A percentile compares a stretch with the other conserved stretches of the same genome.
Conservation (phyloP, 92 coral and sea anemone species). For the Actinernus sp. region DNA sequence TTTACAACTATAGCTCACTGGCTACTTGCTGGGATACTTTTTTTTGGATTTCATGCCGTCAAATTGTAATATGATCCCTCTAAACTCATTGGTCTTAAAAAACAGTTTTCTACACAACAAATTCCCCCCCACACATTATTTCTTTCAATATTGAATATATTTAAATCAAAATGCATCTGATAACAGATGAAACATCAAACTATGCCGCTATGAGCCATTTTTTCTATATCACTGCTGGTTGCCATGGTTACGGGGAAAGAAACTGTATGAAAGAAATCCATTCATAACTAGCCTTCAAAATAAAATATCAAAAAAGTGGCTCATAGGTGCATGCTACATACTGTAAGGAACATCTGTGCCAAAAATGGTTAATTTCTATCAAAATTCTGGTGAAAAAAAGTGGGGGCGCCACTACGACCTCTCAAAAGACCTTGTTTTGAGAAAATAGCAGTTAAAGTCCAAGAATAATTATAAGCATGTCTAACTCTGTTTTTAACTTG, state of each 20-base stretch:
- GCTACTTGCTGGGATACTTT: background rate
- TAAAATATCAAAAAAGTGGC: background rate
- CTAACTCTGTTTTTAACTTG: background rate
- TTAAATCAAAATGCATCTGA: background rate
- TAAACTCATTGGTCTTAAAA: background rate
- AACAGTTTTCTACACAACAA: background rate
- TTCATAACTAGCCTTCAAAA: background rate
- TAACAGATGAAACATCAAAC: background rate
- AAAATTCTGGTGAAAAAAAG: background rate
- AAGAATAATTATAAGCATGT: background rate
- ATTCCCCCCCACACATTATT: background rate
- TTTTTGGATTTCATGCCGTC: background rate
- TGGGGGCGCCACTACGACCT: background rate
- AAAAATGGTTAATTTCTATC: background rate
- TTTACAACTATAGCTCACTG: constrained; percentile 1
- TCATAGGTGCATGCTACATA: background rate
- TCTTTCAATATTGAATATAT: background rate
- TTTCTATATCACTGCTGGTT: background rate
- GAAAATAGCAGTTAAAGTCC: background rate
- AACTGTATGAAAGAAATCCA: background rate
- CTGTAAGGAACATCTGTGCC: background rate
- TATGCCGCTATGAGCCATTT: background rate
- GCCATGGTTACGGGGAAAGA: constrained; percentile 1
- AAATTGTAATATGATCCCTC: background rate
- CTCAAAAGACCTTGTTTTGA: background rate